These are phyloP conservation scores for Trachymyrmex septentrionalis DNA, from an alignment of 1,140 invertebrate species.

Conservation along the genomic window DNA sequence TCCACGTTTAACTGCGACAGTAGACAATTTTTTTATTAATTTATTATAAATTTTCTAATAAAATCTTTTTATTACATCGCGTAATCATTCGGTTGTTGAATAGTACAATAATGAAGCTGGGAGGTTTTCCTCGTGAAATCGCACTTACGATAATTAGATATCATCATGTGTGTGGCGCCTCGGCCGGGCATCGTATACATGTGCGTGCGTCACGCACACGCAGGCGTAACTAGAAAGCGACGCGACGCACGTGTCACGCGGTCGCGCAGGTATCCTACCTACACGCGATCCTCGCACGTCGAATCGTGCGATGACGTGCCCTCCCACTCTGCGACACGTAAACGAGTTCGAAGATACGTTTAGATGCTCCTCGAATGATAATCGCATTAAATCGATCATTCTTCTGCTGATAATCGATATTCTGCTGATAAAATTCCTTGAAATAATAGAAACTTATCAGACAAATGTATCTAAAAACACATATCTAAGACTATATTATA, in stretches of 20 bases:
- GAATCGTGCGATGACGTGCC: conserved; percentile 22
- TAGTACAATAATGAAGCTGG: neutral
- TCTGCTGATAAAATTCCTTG: neutral
- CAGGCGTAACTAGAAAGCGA: conserved; percentile 66
- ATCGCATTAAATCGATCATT: neutral
- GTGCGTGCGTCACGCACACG: conserved; percentile 62
- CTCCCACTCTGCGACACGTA: conserved; percentile 5
- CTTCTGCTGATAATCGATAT: neutral
- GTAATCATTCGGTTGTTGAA: neutral
- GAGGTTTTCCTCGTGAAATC: neutral
- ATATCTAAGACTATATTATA: neutral
- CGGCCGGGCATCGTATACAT: conserved; percentile 23
- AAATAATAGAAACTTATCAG: neutral
- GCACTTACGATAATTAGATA: neutral
- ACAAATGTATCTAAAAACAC: neutral
- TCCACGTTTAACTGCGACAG: neutral
- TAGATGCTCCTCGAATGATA: neutral
- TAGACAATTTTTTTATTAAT: neutral
- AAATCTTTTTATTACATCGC: neutral
- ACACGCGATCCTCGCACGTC: conserved; percentile 26
- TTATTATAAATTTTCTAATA: neutral
- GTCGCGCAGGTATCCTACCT: conserved; percentile 55
- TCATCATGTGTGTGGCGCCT: conserved; percentile 12
- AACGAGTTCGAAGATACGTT: neutral
- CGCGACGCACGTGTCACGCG: conserved; percentile 72